These are phyloP conservation scores for Callochromis pleurospilus DNA, from an alignment of 2,113 vertebrate genomes.

Conservation along the genomic window DNA sequence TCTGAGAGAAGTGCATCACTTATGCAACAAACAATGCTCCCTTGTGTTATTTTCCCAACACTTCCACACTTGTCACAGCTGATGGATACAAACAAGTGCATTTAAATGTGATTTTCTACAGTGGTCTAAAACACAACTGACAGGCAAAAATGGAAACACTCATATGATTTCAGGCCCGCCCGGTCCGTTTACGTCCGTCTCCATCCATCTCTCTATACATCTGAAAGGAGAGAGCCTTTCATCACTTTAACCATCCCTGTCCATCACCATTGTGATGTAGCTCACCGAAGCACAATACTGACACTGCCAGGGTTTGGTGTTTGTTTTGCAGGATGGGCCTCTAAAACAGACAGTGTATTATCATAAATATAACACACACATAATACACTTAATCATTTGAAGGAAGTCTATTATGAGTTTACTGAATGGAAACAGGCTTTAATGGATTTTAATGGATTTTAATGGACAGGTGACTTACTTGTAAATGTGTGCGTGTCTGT, in stretches of 20 bases:
- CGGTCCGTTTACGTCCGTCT: conserved; percentile 11
- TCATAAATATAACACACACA: not conserved
- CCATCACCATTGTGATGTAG: not conserved
- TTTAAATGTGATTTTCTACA: not conserved
- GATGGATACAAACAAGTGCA: not conserved
- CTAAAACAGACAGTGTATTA: not conserved
- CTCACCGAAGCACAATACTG: not conserved
- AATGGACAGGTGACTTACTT: conserved; percentile 10
- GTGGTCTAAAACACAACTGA: not conserved
- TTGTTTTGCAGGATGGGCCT: not conserved
- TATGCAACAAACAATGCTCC: not conserved
- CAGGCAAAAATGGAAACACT: conserved; percentile 20
- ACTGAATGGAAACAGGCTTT: not conserved
- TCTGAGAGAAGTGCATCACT: not conserved
- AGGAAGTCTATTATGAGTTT: not conserved
- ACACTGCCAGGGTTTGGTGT: not conserved
- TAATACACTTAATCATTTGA: not conserved
- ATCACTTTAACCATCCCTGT: not conserved
- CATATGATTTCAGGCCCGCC: conserved; percentile 20
- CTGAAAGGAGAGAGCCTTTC: not conserved
- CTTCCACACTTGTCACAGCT: not conserved
- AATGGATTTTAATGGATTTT: conserved; percentile 29
- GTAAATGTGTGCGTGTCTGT: not conserved
- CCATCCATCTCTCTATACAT: conserved; percentile 5
- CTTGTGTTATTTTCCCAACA: not conserved